phyloP scores from a whole-genome alignment of 1,140 invertebrate species.

The Drosophila sulfurigaster region DNA sequence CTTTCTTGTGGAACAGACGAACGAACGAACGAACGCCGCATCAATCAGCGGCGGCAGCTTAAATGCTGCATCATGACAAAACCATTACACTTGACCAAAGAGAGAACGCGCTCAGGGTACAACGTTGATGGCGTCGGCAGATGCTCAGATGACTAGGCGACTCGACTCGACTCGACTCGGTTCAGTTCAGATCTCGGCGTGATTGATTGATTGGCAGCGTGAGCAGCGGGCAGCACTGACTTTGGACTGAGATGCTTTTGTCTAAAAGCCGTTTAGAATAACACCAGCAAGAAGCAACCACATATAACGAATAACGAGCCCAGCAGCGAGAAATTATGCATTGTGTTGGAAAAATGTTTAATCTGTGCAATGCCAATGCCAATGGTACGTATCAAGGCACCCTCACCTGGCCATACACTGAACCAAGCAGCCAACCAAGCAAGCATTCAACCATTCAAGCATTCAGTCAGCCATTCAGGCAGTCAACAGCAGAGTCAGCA shows the following conservation, averaged over 20 bases:
- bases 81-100: conserved; percentile 78
- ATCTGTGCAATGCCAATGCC: conserved; percentile 67
- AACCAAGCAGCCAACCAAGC: background rate
- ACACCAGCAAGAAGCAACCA: conserved; percentile 55
- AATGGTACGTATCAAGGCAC: conserved; percentile 40
- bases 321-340: conserved; percentile 76
- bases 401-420: conserved; percentile 33
- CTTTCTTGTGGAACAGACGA: conserved; percentile 63
- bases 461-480: conserved; percentile 4
- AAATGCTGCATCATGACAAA: conserved; percentile 83
- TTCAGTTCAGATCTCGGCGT: conserved; percentile 61
- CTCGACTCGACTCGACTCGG: conserved; percentile 34
- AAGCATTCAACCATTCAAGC: conserved; percentile 4
- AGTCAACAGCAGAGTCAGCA: conserved; percentile 20
- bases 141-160: conserved; percentile 79
- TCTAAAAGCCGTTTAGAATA: conserved; percentile 83
- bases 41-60: conserved; percentile 80
- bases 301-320: conserved; percentile 40
- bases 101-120: conserved; percentile 24
- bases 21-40: conserved; percentile 63
- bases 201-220: conserved; percentile 83
- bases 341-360: conserved; percentile 75
- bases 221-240: conserved; percentile 51
- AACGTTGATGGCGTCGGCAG: conserved; percentile 65
- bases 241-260: conserved; percentile 74